phyloP scores from a whole-genome alignment of 92 coral and sea anemone species.

The Porites cylindrica region DNA sequence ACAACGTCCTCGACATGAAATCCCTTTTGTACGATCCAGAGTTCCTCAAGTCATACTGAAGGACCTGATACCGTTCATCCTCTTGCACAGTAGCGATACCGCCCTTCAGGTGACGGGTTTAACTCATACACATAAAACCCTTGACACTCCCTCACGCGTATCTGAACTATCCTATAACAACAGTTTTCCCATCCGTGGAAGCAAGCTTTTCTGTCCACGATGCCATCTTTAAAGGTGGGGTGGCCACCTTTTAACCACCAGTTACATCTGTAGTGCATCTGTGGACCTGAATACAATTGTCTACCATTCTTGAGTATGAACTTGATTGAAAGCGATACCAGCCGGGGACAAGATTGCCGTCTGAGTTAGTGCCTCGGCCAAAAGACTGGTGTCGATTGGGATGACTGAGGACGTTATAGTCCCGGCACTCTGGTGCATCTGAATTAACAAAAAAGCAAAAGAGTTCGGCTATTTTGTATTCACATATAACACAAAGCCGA shows the following conservation, averaged over 20 bases:
- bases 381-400: not conserved
- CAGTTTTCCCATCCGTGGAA: not conserved
- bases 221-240: constrained; percentile 1
- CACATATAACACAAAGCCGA: too few relatives aligned
- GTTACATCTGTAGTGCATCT: not conserved
- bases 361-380: constrained; percentile 20
- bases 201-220: constrained; percentile 9
- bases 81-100: constrained; percentile 10
- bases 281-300: not conserved
- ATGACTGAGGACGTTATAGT: constrained; percentile 2
- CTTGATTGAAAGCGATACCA: constrained; percentile 8
- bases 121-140: constrained; percentile 3
- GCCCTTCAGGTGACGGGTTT: not conserved
- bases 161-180: not conserved
- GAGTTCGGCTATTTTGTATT: too few relatives aligned
- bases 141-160: not conserved
- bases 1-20: too few relatives aligned
- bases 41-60: too few relatives aligned
- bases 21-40: too few relatives aligned
- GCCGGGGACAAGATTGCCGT: constrained; percentile 5
- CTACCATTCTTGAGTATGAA: not conserved
- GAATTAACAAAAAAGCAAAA: too few relatives aligned
- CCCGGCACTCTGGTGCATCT: not conserved
- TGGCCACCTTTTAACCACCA: constrained; percentile 16
- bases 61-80: not conserved